Evolutionary conservation across 2,888 invertebrate species (phyloP).

Genomic region (Habroteleia sp.): DNA sequence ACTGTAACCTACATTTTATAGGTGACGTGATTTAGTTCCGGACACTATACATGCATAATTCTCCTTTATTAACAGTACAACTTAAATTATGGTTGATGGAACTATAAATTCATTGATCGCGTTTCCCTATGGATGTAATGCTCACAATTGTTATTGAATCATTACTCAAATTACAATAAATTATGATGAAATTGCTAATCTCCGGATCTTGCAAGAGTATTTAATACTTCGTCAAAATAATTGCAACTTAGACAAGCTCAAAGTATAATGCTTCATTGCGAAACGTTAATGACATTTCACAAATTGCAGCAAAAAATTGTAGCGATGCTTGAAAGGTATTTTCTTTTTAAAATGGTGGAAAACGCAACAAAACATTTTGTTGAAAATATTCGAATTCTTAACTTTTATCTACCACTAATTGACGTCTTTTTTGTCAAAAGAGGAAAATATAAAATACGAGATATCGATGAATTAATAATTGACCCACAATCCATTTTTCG

Average conservation of each 20-base stretch:
- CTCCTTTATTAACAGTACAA: slow-evolving; percentile 55
- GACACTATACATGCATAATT: slow-evolving; percentile 59
- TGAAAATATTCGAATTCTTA: slow-evolving; percentile 30
- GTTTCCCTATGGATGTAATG: slow-evolving; percentile 24
- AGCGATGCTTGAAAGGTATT: too few species aligned
- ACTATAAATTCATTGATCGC: slow-evolving; percentile 59
- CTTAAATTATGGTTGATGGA: slow-evolving; percentile 60
- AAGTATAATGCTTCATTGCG: too few species aligned
- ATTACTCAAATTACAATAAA: slow-evolving; percentile 26
- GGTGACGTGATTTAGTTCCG: slow-evolving; percentile 53
- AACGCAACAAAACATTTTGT: slow-evolving; percentile 13
- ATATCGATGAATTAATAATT: slow-evolving; percentile 58
- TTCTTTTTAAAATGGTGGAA: neutral
- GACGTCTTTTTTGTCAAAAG: slow-evolving; percentile 44
- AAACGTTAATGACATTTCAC: too few species aligned
- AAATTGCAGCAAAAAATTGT: too few species aligned
- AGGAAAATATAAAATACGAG: slow-evolving; percentile 44
- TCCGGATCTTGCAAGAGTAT: neutral
- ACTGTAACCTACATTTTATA: slow-evolving; percentile 61
- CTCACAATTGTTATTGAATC: slow-evolving; percentile 42
- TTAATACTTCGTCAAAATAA: slow-evolving; percentile 16
- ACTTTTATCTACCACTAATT: slow-evolving; percentile 47
- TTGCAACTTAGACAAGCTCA: neutral
- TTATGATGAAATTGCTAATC: slow-evolving; percentile 10
- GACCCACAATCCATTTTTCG: slow-evolving; percentile 51